A percentile compares a stretch with the other conserved stretches of the same genome.
Conservation (phyloP, 2,113 vertebrate genomes). For the Poeciliopsis occidentalis region DNA sequence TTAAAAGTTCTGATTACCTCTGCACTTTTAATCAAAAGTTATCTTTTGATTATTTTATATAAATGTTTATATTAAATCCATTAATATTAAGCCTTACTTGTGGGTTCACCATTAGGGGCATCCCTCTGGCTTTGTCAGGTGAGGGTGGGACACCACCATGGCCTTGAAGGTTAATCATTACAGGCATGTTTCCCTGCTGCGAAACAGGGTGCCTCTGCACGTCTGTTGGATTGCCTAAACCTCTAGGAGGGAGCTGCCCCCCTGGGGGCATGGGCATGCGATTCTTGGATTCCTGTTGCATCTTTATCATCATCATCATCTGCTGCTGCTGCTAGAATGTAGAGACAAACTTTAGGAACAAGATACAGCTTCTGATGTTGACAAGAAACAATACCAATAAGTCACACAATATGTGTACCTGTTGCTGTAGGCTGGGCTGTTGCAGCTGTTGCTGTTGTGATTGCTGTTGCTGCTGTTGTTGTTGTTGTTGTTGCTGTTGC, state of each 20-base stretch:
- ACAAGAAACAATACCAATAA: constrained; percentile 27
- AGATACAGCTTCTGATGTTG: neutral
- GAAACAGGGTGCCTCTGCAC: constrained; percentile 89
- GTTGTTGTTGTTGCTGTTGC: constrained; percentile 83
- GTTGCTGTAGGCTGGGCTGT: constrained; percentile 79
- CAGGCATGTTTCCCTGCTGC: constrained; percentile 87
- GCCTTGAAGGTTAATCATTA: constrained; percentile 94
- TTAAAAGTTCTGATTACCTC: neutral
- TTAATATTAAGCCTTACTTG: constrained; percentile 61
- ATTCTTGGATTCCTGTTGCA: constrained; percentile 89
- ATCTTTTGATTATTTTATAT: neutral
- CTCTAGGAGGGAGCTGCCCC: constrained; percentile 84
- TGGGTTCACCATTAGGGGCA: constrained; percentile 87
- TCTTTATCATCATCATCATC: constrained; percentile 98
- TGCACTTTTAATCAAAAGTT: neutral
- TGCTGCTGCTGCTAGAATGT: constrained; percentile 83
- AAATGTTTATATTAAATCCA: constrained; percentile 1
- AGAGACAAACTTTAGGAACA: neutral
- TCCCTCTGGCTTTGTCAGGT: constrained; percentile 91
- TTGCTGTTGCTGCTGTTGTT: constrained; percentile 82
- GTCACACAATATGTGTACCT: constrained; percentile 67
- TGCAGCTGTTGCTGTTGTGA: constrained; percentile 82
- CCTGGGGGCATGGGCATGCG: constrained; percentile 88
- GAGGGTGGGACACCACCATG: constrained; percentile 88
- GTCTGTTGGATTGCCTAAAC: constrained; percentile 84